Percentiles rank a stretch among this genome's conserved stretches.
Conservation (phyloP, 2,113 vertebrate species). For the Microtus pennsylvanicus region DNA sequence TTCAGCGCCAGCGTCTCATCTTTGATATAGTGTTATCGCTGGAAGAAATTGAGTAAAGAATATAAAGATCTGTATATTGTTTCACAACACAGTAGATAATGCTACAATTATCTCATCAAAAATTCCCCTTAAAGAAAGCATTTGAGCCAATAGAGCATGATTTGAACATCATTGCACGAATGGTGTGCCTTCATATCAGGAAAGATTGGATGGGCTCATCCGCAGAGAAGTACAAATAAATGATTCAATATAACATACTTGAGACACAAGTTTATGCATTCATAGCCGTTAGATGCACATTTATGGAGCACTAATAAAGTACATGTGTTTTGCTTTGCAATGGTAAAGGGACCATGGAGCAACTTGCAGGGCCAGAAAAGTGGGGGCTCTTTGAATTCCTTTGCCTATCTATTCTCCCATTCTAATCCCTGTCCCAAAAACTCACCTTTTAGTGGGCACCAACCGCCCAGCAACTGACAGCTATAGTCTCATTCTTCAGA, state of each 20-base stretch:
- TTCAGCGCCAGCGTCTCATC: not conserved
- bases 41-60: not conserved
- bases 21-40: not conserved
- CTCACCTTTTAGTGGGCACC: not conserved
- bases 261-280: not conserved
- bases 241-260: not conserved
- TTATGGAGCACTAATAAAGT: not conserved
- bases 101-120: not conserved
- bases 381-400: accelerated
- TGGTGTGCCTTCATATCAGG: not conserved
- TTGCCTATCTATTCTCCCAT: not conserved
- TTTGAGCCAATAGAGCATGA: not conserved
- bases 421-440: no score
- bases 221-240: not conserved
- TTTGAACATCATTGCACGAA: not conserved
- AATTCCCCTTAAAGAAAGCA: not conserved
- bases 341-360: not conserved
- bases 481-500: not conserved
- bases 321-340: not conserved
- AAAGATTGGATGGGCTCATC: constrained; percentile 12
- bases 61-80: not conserved
- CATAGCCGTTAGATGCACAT: not conserved
- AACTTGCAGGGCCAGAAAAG: accelerated
- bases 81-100: not conserved
- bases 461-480: accelerated